A percentile compares a stretch with the other conserved stretches of the same genome.
These are phyloP conservation scores for Aythya baeri DNA, from an alignment of 2,113 vertebrate species.

Conservation along the genomic window DNA sequence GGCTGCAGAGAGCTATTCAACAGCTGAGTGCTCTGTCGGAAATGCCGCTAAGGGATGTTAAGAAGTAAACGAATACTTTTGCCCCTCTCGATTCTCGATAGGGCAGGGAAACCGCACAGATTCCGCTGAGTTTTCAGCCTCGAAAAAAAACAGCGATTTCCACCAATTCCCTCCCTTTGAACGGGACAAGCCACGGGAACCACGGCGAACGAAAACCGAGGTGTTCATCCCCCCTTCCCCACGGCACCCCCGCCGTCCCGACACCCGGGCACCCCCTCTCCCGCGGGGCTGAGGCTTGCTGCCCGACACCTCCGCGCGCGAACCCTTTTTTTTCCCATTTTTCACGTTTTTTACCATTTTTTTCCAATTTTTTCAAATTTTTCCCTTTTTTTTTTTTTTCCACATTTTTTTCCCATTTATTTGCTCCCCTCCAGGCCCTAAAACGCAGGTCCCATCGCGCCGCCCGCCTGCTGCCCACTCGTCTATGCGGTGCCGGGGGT, in stretches of 20 bases:
- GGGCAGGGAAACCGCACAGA: not conserved
- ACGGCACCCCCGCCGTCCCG: accelerated
- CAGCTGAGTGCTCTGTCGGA: not conserved
- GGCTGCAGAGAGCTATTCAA: not conserved
- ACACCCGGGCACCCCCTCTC: not conserved
- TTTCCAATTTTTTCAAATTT: too few relatives aligned
- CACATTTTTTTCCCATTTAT: too few relatives aligned
- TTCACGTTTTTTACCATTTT: accelerated
- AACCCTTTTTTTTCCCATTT: accelerated
- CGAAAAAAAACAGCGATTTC: too few relatives aligned
- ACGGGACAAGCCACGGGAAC: not conserved
- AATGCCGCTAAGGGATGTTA: not conserved
- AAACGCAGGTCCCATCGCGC: too few relatives aligned
- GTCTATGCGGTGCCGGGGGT: too few relatives aligned
- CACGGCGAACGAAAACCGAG: not conserved
- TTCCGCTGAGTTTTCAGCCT: not conserved
- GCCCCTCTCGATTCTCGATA: not conserved
- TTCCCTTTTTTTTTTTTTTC: too few relatives aligned
- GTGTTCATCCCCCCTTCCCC: too few relatives aligned
- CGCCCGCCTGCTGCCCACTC: not conserved
- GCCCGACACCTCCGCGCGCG: not conserved
- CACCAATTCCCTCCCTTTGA: too few relatives aligned
- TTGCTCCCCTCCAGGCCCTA: too few relatives aligned
- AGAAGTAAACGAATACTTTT: not conserved
- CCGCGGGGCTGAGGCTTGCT: accelerated